A percentile compares a stretch with the other conserved stretches of the same genome.
These are phyloP conservation scores for Isoperla grammatica DNA, from an alignment of 2,888 invertebrate species.

Conservation along the genomic window DNA sequence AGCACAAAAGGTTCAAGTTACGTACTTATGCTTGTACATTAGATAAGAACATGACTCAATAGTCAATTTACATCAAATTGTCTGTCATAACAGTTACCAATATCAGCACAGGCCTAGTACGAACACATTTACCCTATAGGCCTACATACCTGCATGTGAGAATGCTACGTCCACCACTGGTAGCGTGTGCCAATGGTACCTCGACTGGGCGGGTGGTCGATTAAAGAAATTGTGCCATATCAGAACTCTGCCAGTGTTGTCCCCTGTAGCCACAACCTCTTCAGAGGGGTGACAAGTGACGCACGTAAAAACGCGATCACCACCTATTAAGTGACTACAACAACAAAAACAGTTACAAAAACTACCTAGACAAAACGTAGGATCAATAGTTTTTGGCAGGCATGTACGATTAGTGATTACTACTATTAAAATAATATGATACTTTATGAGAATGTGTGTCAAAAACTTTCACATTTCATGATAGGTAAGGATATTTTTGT, in stretches of 20 bases:
- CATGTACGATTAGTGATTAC: not conserved
- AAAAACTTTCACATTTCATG: no score
- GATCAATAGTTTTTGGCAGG: no score
- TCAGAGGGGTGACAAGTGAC: constrained; percentile 62
- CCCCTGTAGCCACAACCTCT: constrained; percentile 61
- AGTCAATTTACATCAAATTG: no score
- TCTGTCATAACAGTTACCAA: no score
- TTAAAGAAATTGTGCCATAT: constrained; percentile 49
- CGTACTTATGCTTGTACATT: no score
- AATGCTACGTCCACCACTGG: constrained; percentile 62
- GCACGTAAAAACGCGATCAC: constrained; percentile 49
- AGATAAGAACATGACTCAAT: no score
- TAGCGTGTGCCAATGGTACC: constrained; percentile 73
- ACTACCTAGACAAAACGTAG: not conserved
- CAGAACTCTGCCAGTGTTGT: constrained; percentile 56
- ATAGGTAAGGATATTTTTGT: no score
- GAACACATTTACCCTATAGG: no score
- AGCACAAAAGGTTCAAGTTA: no score
- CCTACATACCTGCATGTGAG: constrained; percentile 51
- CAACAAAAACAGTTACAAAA: constrained; percentile 31
- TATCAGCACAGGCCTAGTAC: no score
- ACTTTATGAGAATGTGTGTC: no score
- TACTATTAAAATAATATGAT: no score
- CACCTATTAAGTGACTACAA: constrained; percentile 33
- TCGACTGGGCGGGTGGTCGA: constrained; percentile 44